Evolutionary conservation across 53 echinoderm and acorn worm species (phyloP), one percentile per base, ranked within the genome.

Genomic region (Temnopleurus reevesii): DNA sequence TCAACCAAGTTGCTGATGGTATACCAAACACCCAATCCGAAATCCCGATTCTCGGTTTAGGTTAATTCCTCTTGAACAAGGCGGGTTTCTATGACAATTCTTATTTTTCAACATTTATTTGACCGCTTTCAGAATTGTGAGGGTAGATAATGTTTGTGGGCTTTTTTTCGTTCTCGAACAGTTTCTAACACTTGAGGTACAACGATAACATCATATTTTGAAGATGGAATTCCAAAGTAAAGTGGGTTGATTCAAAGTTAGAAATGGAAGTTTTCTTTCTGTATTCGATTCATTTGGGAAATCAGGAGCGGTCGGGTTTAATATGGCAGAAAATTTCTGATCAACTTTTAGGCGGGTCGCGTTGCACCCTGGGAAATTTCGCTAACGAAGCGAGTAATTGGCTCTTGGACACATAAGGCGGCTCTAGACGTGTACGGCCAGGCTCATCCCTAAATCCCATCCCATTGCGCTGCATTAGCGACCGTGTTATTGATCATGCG

Each of bases 381-480:
- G 53, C 66, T 87, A 87, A 87, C 88, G 65, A 87, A 87, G 45
- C 88, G 88, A 49, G 88, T 87, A 87, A 87, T 87, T 87, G 88
- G 88, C 88, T 87, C 66, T 87, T 49, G 88, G 53, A 85, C 86
- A 85, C 86, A 45, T 85, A 85, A 60, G 59, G 86, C 86, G 46
- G 59, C 63, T 83, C 71, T 85, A 60, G 86, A 59, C 86, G 46
- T 26, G 49, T 46, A 12, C 34, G 61, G 5, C 86, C 86, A 85
- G 86, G 30, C 83, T 83, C 83, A 55, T 85, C 63, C 86, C 45
- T 60, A 43, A 46, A 85, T 85, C 86, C 45, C 41, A 60, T 59
- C 86, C 27, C 86, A 60, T 85, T 44, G 59, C 60, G 29, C 86
- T 17, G 86, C 43, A 85, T 38, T 85, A 55, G 36, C 55, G 35